Evolutionary conservation across 2,888 invertebrate species (phyloP).

Genomic region (Brenthis hecate): DNA sequence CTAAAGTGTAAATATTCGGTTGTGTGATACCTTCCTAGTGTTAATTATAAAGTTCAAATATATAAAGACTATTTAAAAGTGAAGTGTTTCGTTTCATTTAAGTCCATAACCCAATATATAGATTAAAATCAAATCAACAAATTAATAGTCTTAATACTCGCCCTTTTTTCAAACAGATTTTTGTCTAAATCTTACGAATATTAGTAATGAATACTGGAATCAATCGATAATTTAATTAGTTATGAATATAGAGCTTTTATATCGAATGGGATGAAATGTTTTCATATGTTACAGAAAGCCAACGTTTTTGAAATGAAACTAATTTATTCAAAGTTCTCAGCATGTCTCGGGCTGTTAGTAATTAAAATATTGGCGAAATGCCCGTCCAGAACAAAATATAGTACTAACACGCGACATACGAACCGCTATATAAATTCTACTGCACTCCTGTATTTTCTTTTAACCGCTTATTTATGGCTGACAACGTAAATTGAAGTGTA

Average conservation of each 20-base stretch:
- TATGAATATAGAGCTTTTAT: background rate
- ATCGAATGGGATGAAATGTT: background rate
- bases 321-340: conserved; percentile 24
- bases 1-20: no score
- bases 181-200: no score
- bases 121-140: no score
- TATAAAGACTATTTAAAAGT: no score
- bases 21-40: no score
- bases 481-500: conserved; percentile 44
- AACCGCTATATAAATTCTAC: conserved; percentile 43
- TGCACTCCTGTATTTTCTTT: conserved; percentile 40
- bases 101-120: no score
- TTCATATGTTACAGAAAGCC: background rate
- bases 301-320: background rate
- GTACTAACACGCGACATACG: conserved; percentile 34
- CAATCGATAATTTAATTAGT: no score
- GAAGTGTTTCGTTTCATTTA: no score
- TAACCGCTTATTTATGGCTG: conserved; percentile 43
- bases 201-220: no score
- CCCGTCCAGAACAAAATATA: conserved; percentile 33
- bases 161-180: no score
- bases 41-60: no score
- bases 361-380: conserved; percentile 42
- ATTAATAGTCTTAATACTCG: no score
- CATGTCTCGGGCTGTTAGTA: conserved; percentile 27